Evolutionary conservation across 2,888 invertebrate species (phyloP), one percentile per base, ranked within the genome.

Genomic region (Ichneumoninae sp.): DNA sequence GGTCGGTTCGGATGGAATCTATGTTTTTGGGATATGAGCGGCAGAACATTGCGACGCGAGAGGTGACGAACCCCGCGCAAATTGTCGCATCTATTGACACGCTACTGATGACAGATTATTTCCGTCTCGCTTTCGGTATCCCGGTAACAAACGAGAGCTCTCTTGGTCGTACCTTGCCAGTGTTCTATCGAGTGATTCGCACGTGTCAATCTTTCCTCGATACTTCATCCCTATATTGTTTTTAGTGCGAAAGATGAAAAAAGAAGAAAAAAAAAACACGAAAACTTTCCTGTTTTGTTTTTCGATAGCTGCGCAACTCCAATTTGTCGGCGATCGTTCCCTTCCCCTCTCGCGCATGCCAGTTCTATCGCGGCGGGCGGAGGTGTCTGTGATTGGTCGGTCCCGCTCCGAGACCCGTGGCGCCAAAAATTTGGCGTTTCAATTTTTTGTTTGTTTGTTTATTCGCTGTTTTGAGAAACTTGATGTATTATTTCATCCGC

Each of bases 31-130:
- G 33, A 19, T 70, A 57, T 47, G 36, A 69, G 33, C 54, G 22
- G 70, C 19, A 22, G 44, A 54, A 65, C 8, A 22, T 33, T 50
- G n/a, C 19, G 74, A n/a, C 22, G 44, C 44, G 44, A 54, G 40
- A 22, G 13, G 22, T 8, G 52, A n/a, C 63, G 68, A 69, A 44
- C 47, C 83, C 78, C 69, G 79, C 81, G 83, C 63, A 83, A 86
- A 86, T 83, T 83, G 69, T 74, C 70, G 81, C 77, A 63, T 77
- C 54, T 84, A 84, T 88, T 91, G 91, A 91, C 90, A 90, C 75
- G 83, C 75, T 75, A 71, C 70, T 57, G 57, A 88, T 57, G 57
- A 88, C 89, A 86, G 86, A 82, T 88, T 81, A 81, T 77, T 85
- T 87, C 84, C 84, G 66, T 85, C 86, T 82, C 81, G 65, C 73